Evolutionary conservation across 1,140 invertebrate species (phyloP), one percentile per base, ranked within the genome.

Genomic region (Scaptodrosophila lebanonensis): DNA sequence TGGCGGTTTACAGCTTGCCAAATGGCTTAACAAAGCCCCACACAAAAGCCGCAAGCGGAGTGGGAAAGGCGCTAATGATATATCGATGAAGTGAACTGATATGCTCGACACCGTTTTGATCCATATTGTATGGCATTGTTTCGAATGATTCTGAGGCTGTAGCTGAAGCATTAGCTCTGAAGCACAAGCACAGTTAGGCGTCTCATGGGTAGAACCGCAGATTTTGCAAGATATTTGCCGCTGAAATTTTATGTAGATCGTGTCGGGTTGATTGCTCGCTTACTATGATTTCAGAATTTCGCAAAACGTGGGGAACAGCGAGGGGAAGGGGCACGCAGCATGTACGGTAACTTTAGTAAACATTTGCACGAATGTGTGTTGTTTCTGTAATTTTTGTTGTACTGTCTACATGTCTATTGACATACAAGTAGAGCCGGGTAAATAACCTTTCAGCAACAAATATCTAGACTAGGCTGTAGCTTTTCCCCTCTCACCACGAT

Each of bases 211-310:
- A n/a, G n/a, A n/a, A n/a, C n/a, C n/a, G n/a, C n/a, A n/a, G 17
- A 13, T n/a, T 56, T 30, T 44, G 27, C 63, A 45, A 63, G 63
- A 67, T 67, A 79, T 79, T 77, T 67, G 73, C 58, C 67, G 64
- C 45, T 60, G 70, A 72, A 79, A 77, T 79, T 73, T 68, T 76
- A 77, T 76, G 72, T 72, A 76, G 72, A 76, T 76, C 72, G 67
- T 63, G 63, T 71, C 67, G 67, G 63, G 30, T 47, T 18, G 18
- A 16, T 16, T n/a, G n/a, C n/a, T n/a, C n/a, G n/a, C n/a, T 30
- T 35, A 35, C 39, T 44, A 39, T 40, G 17, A 39, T 36, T 17
- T n/a, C 44, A n/a, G 33, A 1, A 16, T 13, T 12, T 36, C 8
- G 20, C 12, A 9, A 1, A 3, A 9, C 3, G n/a, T 8, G n/a